A percentile compares a stretch with the other conserved stretches of the same genome.
phyloP scores from a whole-genome alignment of 2,888 invertebrate genomes.

The Ferrisia virgata region DNA sequence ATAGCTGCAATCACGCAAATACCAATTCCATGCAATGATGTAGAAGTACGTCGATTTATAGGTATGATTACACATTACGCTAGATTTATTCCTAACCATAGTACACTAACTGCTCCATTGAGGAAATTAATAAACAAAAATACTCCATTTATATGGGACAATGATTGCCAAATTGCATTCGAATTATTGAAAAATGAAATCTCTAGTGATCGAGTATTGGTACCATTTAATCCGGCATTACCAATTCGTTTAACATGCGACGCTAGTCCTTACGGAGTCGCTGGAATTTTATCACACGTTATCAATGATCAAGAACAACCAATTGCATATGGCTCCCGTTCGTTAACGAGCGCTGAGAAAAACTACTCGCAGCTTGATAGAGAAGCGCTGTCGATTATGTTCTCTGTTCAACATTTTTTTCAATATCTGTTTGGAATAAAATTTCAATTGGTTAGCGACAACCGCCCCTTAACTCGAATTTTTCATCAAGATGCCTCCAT shows the following conservation, averaged over 20 bases:
- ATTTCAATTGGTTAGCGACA: not conserved
- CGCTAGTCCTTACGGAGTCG: constrained; percentile 47
- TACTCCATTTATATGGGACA: constrained; percentile 47
- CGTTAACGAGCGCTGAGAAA: constrained; percentile 33
- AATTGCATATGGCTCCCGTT: constrained; percentile 46
- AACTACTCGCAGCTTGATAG: not conserved
- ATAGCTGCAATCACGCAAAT: constrained; percentile 43
- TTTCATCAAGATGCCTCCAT: not conserved
- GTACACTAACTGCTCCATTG: constrained; percentile 47
- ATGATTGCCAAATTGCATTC: constrained; percentile 48
- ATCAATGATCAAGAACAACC: constrained; percentile 46
- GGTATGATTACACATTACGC: constrained; percentile 49
- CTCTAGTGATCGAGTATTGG: constrained; percentile 48
- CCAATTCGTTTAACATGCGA: constrained; percentile 47
- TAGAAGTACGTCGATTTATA: constrained; percentile 47
- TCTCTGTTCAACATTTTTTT: not conserved
- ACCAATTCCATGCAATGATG: constrained; percentile 44
- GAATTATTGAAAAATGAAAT: constrained; percentile 48
- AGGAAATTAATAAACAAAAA: constrained; percentile 40
- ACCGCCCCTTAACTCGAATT: no score
- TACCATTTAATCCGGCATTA: constrained; percentile 48
- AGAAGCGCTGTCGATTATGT: not conserved
- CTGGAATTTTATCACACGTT: constrained; percentile 45
- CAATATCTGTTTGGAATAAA: not conserved
- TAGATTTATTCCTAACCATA: constrained; percentile 48